A percentile compares a stretch with the other conserved stretches of the same genome.
Conservation (phyloP, 2,113 vertebrate genomes). For the Globicephala melas region DNA sequence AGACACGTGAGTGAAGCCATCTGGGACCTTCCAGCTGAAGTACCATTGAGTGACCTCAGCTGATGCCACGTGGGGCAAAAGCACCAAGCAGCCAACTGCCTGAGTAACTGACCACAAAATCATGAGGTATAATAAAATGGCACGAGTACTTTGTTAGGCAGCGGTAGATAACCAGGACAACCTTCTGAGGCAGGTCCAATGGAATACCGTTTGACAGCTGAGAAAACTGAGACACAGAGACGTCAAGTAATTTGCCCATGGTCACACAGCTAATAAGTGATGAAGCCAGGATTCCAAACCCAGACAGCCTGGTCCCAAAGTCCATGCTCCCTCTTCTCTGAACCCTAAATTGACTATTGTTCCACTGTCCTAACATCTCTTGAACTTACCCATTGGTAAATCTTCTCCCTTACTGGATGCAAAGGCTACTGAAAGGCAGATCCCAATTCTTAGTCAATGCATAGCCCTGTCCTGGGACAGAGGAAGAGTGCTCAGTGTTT, state of each 20-base stretch:
- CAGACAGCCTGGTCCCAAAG: background rate
- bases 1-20: background rate
- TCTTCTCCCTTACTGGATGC: background rate
- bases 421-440: background rate
- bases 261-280: background rate
- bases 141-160: background rate
- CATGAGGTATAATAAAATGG: background rate
- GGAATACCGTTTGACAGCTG: background rate
- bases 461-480: background rate
- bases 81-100: background rate
- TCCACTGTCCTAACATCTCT: background rate
- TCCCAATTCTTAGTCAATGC: background rate
- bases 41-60: background rate
- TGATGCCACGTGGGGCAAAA: background rate
- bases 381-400: background rate
- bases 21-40: background rate
- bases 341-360: background rate
- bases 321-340: background rate
- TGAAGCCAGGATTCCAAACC: background rate
- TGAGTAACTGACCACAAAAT: background rate
- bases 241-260: background rate
- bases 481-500: background rate
- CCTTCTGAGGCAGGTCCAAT: background rate
- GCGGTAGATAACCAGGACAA: no score
- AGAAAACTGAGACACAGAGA: background rate